Percentiles rank a stretch among this genome's conserved stretches.
phyloP scores from a whole-genome alignment of 2,888 invertebrate genomes.

The Macaria notata region DNA sequence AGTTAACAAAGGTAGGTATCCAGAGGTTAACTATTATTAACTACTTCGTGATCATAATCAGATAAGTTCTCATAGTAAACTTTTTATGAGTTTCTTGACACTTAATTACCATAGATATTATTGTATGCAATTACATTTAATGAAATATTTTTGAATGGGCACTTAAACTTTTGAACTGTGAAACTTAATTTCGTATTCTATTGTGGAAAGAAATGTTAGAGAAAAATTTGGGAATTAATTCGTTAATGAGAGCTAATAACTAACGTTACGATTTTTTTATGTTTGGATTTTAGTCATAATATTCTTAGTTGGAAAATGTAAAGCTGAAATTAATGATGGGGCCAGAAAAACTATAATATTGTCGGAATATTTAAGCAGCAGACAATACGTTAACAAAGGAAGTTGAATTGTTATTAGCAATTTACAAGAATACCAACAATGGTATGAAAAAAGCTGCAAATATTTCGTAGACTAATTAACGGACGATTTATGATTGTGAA shows the following conservation, averaged over 20 bases:
- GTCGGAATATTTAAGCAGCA: constrained; percentile 1
- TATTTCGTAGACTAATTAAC: constrained; percentile 15
- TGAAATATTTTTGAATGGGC: constrained; percentile 34
- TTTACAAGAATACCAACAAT: background rate
- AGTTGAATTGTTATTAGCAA: background rate
- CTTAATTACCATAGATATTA: constrained; percentile 33
- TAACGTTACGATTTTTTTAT: constrained; percentile 6
- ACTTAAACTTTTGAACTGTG: constrained; percentile 37
- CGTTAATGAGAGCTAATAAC: constrained; percentile 26
- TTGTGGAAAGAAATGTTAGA: constrained; percentile 29
- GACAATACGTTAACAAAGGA: constrained; percentile 1
- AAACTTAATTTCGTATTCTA: constrained; percentile 29
- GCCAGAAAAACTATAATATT: background rate
- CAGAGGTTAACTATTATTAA: constrained; percentile 14
- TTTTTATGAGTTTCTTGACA: constrained; percentile 38
- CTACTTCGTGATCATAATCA: constrained; percentile 27
- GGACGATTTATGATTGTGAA: constrained; percentile 12
- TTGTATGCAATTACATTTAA: constrained; percentile 26
- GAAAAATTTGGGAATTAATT: constrained; percentile 20
- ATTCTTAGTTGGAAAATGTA: no score
- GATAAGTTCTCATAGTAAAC: constrained; percentile 32
- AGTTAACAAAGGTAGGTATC: background rate
- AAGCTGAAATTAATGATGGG: no score
- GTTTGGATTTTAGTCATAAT: background rate
- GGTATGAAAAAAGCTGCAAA: background rate